A percentile compares a stretch with the other conserved stretches of the same genome.
phyloP scores from a whole-genome alignment of 2,797 vertebrate genomes.

The Gadopsis bispinosus region DNA sequence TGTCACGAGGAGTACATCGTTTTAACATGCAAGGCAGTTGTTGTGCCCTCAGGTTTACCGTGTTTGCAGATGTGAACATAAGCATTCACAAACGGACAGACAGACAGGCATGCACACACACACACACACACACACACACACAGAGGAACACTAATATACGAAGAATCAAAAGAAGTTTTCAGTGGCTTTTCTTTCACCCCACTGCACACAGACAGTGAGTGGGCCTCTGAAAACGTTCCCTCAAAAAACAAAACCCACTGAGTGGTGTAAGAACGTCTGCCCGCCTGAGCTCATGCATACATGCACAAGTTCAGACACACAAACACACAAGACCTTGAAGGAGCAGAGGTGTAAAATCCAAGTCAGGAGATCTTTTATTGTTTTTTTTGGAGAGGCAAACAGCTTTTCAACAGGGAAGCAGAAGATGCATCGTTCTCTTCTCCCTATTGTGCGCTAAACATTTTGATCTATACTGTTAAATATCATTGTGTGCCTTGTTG shows the following conservation, averaged over 20 bases:
- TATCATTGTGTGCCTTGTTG: constrained; percentile 10
- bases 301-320: constrained; percentile 53
- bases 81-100: constrained; percentile 20
- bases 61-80: constrained; percentile 31
- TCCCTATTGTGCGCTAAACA: constrained; percentile 9
- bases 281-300: constrained; percentile 49
- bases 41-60: constrained; percentile 34
- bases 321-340: constrained; percentile 30
- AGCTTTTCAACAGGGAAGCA: constrained; percentile 29
- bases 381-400: constrained; percentile 34
- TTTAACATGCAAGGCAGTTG: constrained; percentile 11
- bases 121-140: background rate
- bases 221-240: constrained; percentile 45
- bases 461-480: constrained; percentile 12
- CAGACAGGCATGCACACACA: background rate
- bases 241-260: constrained; percentile 21
- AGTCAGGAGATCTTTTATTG: constrained; percentile 59
- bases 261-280: constrained; percentile 32
- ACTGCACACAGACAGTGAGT: constrained; percentile 52
- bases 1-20: background rate
- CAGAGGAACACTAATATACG: background rate
- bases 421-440: constrained; percentile 49
- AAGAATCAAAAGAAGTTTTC: constrained; percentile 47
- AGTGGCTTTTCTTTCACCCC: constrained; percentile 20
- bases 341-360: constrained; percentile 50